Evolutionary conservation across 1,140 invertebrate genomes (phyloP).

Genomic region (Papilio helenus): DNA sequence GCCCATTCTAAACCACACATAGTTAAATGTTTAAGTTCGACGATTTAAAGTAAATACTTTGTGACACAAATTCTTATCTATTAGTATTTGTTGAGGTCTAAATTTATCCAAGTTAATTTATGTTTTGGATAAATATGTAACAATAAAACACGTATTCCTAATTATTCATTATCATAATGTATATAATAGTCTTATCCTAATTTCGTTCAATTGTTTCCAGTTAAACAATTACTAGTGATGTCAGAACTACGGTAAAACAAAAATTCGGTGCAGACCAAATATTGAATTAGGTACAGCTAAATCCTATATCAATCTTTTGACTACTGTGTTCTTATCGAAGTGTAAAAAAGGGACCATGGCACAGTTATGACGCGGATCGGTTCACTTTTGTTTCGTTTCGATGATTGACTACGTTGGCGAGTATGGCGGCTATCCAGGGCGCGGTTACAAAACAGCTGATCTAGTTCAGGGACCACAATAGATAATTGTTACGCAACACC

Average conservation of each 20-base stretch:
- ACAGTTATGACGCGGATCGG: slow-evolving; percentile 10
- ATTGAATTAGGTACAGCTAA: background rate
- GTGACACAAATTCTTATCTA: slow-evolving; percentile 22
- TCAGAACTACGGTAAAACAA: background rate
- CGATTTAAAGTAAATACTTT: background rate
- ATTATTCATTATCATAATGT: background rate
- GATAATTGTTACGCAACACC: slow-evolving; percentile 74
- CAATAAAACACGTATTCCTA: background rate
- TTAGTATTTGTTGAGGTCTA: background rate
- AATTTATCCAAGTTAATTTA: background rate
- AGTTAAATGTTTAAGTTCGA: slow-evolving; percentile 20
- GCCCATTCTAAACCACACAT: background rate
- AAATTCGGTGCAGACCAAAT: background rate
- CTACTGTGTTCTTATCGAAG: background rate
- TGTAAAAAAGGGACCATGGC: slow-evolving; percentile 6
- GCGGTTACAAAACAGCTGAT: slow-evolving; percentile 72
- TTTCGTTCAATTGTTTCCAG: background rate
- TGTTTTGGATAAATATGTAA: background rate
- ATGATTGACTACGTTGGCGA: slow-evolving; percentile 40
- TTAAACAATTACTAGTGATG: background rate
- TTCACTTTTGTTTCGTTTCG: slow-evolving; percentile 8
- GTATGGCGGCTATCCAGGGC: slow-evolving; percentile 68
- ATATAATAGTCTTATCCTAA: background rate
- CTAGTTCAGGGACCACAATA: slow-evolving; percentile 72
- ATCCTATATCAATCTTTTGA: background rate